A percentile compares a stretch with the other conserved stretches of the same genome.
Conservation (phyloP, 2,797 vertebrate genomes). For the Arremon aurantiirostris region DNA sequence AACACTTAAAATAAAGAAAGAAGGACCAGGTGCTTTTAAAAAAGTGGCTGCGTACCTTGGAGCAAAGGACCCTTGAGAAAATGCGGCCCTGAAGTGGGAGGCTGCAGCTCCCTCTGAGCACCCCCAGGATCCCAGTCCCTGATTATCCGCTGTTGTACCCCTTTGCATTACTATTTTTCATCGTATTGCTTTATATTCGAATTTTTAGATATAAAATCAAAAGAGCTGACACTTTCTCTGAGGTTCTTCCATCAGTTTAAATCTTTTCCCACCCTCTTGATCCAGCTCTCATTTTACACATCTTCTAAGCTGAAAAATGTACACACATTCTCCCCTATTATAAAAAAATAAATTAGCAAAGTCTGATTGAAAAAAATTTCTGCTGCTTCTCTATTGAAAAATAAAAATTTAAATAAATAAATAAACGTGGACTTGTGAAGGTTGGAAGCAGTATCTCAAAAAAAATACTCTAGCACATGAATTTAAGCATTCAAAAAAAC, state of each 20-base stretch:
- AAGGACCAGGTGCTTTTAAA: neutral
- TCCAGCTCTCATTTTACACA: neutral
- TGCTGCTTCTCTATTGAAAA: neutral
- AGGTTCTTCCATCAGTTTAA: neutral
- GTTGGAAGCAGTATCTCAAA: neutral
- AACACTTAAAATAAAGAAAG: neutral
- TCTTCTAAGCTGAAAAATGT: neutral
- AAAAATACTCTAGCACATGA: neutral
- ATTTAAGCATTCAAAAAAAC: neutral
- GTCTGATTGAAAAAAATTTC: neutral
- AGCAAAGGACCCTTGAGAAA: neutral
- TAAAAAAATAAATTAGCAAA: neutral
- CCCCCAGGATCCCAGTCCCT: neutral
- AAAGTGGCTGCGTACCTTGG: rapidly evolving
- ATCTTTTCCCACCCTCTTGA: neutral
- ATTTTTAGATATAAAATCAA: neutral
- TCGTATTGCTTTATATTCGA: neutral
- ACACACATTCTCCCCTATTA: neutral
- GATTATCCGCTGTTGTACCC: neutral
- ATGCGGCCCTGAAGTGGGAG: neutral
- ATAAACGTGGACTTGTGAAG: neutral
- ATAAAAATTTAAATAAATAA: neutral
- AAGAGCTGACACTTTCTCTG: neutral
- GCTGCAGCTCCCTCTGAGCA: neutral
- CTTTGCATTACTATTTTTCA: neutral